Base-by-base conservation (phyloP, 2,888 invertebrate genomes). In the Laspeyria flexula region DNA sequence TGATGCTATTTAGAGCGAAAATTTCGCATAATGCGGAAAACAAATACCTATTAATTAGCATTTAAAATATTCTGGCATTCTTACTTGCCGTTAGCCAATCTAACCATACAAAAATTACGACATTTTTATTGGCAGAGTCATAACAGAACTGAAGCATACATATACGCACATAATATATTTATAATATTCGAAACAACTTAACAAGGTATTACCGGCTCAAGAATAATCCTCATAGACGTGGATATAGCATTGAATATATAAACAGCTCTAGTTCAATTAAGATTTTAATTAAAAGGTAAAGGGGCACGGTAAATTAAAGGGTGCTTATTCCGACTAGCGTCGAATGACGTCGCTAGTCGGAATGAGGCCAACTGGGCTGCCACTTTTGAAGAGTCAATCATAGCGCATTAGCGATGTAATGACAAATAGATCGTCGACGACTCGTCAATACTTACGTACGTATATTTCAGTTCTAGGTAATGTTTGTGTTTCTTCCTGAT, bases 1-100 rank as follows among this genome's bases (percentile, higher is more conserved):
- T 86, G 84, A 77, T 72, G 79, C 88, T 88, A 90, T 90, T 90
- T 85, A 84, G 71, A 83, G 85, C 76, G 63, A 80, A 74, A 67
- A 60, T 70, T 60, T 65, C 68, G 65, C 64, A 59, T 69, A 72
- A 68, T 60, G 44, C 58, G 60, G 57, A 59, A 66, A 53, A 64
- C 70, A 63, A 67, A 25, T 25, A 25, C 3, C 3, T 21, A 21
- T 3, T 21, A 68, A 65, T 63, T 65, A 66, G 58, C 62, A 58
- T 64, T 56, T 58, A 50, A 60, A 54, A 53, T 47, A 53, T 42
- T 42, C 43, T 45, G 38, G 43, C 49, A 55, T 29, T 47, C 41
- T 49, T 55, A 39, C 29, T 33, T 16, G 21, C 29, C 1, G 37
- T n/a, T 16, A 16, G 34, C 9, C 23, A 33, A 34, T 38, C 9